These are phyloP conservation scores for Trachymyrmex cornetzi DNA, from an alignment of 1,140 invertebrate species.

Conservation along the genomic window DNA sequence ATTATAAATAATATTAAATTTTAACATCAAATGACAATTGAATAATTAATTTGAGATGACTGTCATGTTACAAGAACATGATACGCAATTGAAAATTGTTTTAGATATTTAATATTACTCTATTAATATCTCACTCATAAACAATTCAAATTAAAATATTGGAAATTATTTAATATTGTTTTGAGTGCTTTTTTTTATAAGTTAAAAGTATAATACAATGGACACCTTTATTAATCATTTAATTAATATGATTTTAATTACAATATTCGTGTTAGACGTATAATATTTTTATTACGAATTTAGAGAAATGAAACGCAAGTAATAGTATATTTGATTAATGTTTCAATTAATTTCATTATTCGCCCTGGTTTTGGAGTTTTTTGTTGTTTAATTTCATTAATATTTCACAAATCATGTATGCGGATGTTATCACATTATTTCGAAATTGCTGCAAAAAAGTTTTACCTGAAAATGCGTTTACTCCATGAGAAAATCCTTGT, in stretches of 20 bases:
- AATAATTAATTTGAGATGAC: too few species aligned
- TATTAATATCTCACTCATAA: neutral
- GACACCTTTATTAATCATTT: too few species aligned
- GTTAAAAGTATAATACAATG: neutral
- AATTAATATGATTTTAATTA: too few species aligned
- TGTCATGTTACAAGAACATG: neutral
- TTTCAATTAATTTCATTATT: too few species aligned
- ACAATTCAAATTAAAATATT: neutral
- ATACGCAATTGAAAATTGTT: conserved; percentile 1
- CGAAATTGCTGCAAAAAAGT: neutral
- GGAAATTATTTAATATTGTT: neutral
- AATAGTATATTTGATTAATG: too few species aligned
- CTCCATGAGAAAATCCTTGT: neutral
- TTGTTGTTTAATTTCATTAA: too few species aligned
- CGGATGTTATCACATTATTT: too few species aligned
- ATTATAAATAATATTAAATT: neutral
- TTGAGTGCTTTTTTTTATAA: neutral
- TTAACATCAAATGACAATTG: neutral
- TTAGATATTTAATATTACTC: neutral
- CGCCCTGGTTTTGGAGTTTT: too few species aligned
- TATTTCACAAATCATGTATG: too few species aligned
- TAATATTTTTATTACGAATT: too few species aligned
- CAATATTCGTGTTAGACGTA: too few species aligned
- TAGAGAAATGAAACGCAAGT: too few species aligned
- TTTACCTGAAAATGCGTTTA: neutral